Percentiles rank a stretch among this genome's conserved stretches.
These are phyloP conservation scores for Celastrina argiolus DNA, from an alignment of 2,888 invertebrate genomes.

Conservation along the genomic window DNA sequence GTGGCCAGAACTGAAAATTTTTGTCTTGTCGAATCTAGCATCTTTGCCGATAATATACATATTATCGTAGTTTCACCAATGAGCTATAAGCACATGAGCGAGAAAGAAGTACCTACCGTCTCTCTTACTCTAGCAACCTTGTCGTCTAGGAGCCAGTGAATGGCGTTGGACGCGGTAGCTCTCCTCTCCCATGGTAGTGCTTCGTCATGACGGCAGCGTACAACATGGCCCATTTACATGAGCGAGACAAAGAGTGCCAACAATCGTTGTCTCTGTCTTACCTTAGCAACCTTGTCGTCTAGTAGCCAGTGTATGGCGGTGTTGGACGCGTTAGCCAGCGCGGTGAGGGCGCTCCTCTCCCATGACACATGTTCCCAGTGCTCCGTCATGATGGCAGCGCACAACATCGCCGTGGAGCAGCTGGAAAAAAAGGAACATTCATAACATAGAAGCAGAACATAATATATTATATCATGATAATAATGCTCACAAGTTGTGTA, in stretches of 20 bases:
- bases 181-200: conserved; percentile 88
- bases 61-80: no score
- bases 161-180: conserved; percentile 77
- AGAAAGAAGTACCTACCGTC: no score
- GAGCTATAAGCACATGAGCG: no score
- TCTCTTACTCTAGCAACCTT: conserved; percentile 80
- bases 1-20: no score
- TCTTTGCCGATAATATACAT: no score
- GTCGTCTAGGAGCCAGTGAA: conserved; percentile 87
- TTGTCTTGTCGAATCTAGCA: no score
- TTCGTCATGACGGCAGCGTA: conserved; percentile 93
- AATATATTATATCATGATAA: no score
- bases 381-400: conserved; percentile 92
- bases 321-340: conserved; percentile 78
- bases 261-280: conserved; percentile 35
- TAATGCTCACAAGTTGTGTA: no score
- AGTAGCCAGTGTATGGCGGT: conserved; percentile 85
- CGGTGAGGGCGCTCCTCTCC: conserved; percentile 80
- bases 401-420: conserved; percentile 88
- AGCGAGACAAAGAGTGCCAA: background rate
- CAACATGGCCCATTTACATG: conserved; percentile 77
- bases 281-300: conserved; percentile 85
- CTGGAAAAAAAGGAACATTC: conserved; percentile 54
- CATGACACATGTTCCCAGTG: conserved; percentile 94
- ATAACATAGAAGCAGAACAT: no score